Conservation (phyloP, 2,888 invertebrate species). For the Campoplex nolae region DNA sequence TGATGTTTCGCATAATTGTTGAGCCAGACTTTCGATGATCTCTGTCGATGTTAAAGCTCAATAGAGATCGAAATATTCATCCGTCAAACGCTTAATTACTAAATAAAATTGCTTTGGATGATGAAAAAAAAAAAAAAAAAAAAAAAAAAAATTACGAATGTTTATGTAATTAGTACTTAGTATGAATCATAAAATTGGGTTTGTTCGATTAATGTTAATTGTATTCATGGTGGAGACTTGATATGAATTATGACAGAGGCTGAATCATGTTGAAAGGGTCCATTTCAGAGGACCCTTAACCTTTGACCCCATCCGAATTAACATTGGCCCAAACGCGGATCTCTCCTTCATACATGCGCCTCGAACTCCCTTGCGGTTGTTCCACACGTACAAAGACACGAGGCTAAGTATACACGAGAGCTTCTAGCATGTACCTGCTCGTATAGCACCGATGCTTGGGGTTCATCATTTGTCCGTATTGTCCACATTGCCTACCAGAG, state of each 20-base stretch:
- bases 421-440: neutral
- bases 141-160: too few species aligned
- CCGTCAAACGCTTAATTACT: neutral
- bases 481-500: constrained; percentile 21
- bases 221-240: neutral
- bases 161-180: neutral
- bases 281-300: constrained; percentile 34
- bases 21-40: neutral
- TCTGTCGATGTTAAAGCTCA: neutral
- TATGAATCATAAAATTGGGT: neutral
- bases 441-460: constrained; percentile 36
- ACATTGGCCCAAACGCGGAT: constrained; percentile 49
- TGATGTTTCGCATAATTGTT: neutral
- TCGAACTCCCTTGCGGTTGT: constrained; percentile 28
- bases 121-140: neutral
- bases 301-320: constrained; percentile 63
- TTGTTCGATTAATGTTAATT: neutral
- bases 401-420: neutral
- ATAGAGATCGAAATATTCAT: neutral
- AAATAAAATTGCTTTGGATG: too few species aligned
- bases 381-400: constrained; percentile 22
- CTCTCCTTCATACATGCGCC: constrained; percentile 27
- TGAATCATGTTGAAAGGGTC: constrained; percentile 10
- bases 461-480: constrained; percentile 42
- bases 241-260: neutral